Evolutionary conservation across 1,140 invertebrate genomes (phyloP).

Genomic region (Trichonephila clavata): DNA sequence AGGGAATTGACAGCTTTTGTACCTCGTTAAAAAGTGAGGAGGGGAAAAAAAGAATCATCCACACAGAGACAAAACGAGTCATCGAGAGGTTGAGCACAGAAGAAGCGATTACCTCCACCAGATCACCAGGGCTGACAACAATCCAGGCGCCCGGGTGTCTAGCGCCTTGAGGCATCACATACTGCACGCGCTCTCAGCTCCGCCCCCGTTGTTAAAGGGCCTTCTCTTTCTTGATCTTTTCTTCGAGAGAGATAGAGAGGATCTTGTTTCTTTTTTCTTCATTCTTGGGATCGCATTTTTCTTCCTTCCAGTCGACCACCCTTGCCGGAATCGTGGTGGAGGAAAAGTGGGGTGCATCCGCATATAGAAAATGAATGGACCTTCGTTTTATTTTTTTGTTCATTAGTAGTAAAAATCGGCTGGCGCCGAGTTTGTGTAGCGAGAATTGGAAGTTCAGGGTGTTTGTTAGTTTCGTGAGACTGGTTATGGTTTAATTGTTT

Average conservation of each 20-base stretch:
- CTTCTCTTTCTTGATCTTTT: background rate
- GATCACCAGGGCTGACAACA: slow-evolving; percentile 35
- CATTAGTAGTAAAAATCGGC: slow-evolving; percentile 47
- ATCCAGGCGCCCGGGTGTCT: slow-evolving; percentile 63
- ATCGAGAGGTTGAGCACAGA: background rate
- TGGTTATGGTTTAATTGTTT: background rate
- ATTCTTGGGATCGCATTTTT: slow-evolving; percentile 22
- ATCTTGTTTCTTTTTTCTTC: slow-evolving; percentile 25
- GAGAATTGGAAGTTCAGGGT: background rate
- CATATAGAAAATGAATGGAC: slow-evolving; percentile 35
- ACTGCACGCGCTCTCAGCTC: slow-evolving; percentile 60
- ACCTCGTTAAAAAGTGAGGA: slow-evolving; percentile 28
- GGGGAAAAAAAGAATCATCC: background rate
- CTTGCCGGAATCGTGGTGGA: slow-evolving; percentile 9
- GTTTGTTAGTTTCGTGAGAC: background rate
- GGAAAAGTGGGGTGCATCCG: slow-evolving; percentile 34
- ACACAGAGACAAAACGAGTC: slow-evolving; percentile 19
- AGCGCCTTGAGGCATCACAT: slow-evolving; percentile 63
- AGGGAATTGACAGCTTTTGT: slow-evolving; percentile 23
- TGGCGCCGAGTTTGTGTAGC: background rate
- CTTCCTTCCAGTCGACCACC: slow-evolving; percentile 52
- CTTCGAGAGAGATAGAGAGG: no score
- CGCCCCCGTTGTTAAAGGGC: slow-evolving; percentile 71
- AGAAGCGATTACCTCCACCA: slow-evolving; percentile 40
- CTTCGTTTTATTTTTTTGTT: background rate